phyloP scores from a whole-genome alignment of 2,888 invertebrate genomes.

The Amiota communis region DNA sequence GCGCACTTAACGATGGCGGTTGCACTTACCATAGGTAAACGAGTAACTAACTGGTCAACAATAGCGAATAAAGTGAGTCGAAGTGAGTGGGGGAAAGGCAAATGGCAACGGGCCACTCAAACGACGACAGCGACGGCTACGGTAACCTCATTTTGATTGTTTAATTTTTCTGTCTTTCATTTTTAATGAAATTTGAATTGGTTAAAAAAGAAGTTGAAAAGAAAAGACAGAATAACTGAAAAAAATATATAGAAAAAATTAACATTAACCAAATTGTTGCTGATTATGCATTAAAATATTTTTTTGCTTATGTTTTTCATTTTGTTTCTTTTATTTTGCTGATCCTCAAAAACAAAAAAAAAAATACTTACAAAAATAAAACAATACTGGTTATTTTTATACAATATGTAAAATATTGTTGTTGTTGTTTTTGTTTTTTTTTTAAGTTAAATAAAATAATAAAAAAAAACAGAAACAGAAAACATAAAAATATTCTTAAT shows the following conservation, averaged over 20 bases:
- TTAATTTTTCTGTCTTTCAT: background rate
- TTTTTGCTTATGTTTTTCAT: background rate
- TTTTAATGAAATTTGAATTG: conserved; percentile 27
- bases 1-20: conserved; percentile 3
- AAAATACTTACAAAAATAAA: background rate
- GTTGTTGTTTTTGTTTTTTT: background rate
- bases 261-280: conserved; percentile 23
- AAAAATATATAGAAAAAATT: conserved; percentile 1
- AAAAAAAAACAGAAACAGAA: background rate
- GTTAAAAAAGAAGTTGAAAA: background rate
- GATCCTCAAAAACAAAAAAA: background rate
- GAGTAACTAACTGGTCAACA: too few species aligned
- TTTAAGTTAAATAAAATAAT: conserved; percentile 12
- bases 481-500: background rate
- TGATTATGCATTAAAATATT: conserved; percentile 12
- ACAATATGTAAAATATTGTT: background rate
- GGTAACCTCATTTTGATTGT: conserved; percentile 23
- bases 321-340: background rate
- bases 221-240: background rate
- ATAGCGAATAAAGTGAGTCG: background rate
- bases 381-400: background rate
- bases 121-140: background rate
- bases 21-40: too few species aligned
- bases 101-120: background rate
- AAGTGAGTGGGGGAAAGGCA: background rate